A percentile compares a stretch with the other conserved stretches of the same genome.
Evolutionary conservation across 2,113 vertebrate species (phyloP).

Genomic region (Pipa parva): DNA sequence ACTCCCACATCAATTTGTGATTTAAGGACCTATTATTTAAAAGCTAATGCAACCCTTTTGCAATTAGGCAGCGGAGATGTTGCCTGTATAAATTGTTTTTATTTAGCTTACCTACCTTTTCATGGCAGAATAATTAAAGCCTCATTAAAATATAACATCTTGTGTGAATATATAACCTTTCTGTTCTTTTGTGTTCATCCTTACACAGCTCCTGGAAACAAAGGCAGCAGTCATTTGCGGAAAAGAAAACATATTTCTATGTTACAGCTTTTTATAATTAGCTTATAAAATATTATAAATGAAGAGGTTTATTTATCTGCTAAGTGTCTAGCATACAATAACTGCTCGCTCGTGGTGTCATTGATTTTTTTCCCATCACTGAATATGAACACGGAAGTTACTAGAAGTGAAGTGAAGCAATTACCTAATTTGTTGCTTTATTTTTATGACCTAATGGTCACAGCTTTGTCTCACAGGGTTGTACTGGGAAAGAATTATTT

Average conservation of each 20-base stretch:
- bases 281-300: background rate
- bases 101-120: slow-evolving; percentile 60
- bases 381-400: background rate
- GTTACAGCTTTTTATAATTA: background rate
- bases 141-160: slow-evolving; percentile 49
- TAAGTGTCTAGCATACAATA: background rate
- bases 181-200: slow-evolving; percentile 22
- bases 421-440: background rate
- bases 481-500: no score
- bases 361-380: background rate
- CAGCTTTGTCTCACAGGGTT: no score
- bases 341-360: background rate
- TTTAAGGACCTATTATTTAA: slow-evolving; percentile 68
- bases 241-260: slow-evolving; percentile 7
- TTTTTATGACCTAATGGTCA: no score
- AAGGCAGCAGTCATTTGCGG: background rate
- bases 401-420: background rate
- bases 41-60: slow-evolving; percentile 53
- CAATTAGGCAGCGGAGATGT: slow-evolving; percentile 58
- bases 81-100: slow-evolving; percentile 58
- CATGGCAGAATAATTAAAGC: slow-evolving; percentile 60
- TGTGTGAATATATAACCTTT: slow-evolving; percentile 49
- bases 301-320: background rate
- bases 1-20: slow-evolving; percentile 64
- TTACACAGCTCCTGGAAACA: slow-evolving; percentile 5